Evolutionary conservation across 2,113 vertebrate genomes (phyloP).

Genomic region (Vicugna pacos): DNA sequence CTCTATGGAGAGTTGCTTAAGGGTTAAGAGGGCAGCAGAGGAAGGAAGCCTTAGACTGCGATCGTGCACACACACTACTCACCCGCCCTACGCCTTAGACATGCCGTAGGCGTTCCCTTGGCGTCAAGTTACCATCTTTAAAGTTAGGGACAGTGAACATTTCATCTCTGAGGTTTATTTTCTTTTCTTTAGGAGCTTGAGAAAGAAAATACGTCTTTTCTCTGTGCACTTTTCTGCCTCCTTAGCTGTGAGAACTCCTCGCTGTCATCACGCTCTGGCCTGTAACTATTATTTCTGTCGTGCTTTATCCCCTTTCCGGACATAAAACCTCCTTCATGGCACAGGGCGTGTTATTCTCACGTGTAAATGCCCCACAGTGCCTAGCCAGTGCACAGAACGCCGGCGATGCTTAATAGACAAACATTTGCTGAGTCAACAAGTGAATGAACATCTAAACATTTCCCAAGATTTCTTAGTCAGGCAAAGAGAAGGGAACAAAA

Average conservation of each 20-base stretch:
- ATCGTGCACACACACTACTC: neutral
- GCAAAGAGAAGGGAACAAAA: neutral
- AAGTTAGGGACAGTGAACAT: neutral
- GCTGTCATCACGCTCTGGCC: neutral
- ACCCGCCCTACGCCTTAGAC: neutral
- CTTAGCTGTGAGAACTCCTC: neutral
- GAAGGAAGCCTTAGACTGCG: neutral
- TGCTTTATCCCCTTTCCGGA: neutral
- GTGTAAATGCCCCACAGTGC: neutral
- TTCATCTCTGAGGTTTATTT: neutral
- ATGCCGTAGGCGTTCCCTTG: neutral
- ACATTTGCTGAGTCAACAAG: neutral
- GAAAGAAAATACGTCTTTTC: neutral
- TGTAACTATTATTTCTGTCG: neutral
- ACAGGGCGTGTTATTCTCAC: neutral
- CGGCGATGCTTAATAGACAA: neutral
- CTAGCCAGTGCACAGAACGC: neutral
- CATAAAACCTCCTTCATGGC: neutral
- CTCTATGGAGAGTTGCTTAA: fast-evolving
- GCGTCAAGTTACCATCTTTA: neutral
- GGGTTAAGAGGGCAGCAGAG: neutral
- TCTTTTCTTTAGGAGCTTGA: neutral
- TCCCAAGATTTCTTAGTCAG: neutral
- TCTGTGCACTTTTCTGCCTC: neutral
- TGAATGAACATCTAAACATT: neutral